Base-by-base conservation (phyloP, 2,797 vertebrate species). In the Lepus oiostolus region DNA sequence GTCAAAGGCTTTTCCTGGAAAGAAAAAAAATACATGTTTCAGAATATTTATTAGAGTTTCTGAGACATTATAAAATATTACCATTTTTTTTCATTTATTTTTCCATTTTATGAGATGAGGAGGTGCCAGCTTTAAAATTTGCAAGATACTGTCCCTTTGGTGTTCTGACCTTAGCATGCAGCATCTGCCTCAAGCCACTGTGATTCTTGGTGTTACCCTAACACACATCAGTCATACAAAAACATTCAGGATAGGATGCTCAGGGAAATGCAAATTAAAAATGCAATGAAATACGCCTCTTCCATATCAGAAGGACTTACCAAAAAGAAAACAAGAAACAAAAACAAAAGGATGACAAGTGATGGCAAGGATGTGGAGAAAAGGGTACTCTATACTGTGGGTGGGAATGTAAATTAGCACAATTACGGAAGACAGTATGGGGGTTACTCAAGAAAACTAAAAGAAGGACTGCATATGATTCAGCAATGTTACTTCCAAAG, bases 1-100 rank as follows among this genome's bases (percentile, higher is more conserved):
- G 99, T 99, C 98, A 99, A 98, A 22, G 99, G 99, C 97, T 99
- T 99, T 98, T 99, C 99, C 99, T 99, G 96, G 24, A 98, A 98
- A 90, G 96, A 95, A 98, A 95, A 92, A 68, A 26, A 93, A 93
- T 5, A 95, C 1, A 77, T 14, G 14, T 47, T 47, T 0, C 42
- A 85, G 58, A 93, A 60, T 85, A 90, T 89, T 82, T 79, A 94
- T 81, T 68, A 95, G 5, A 91, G 17, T 2, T 28, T 90, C 72
- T 88, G 63, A 60, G 86, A 84, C 30, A 83, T 68, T 91, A 74
- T 83, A 85, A 30, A 89, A 79, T 82, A 11, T 0, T 17, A 91
- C 42, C 1, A 0, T 42, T 42, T 42, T 42, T 83, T 86, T 13
- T 90, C 17, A 94, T 24, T 89, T 21, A 38, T 82, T 86, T 90